A percentile compares a stretch with the other conserved stretches of the same genome.
Evolutionary conservation across 2,113 vertebrate species (phyloP).

Genomic region (Zeus faber): DNA sequence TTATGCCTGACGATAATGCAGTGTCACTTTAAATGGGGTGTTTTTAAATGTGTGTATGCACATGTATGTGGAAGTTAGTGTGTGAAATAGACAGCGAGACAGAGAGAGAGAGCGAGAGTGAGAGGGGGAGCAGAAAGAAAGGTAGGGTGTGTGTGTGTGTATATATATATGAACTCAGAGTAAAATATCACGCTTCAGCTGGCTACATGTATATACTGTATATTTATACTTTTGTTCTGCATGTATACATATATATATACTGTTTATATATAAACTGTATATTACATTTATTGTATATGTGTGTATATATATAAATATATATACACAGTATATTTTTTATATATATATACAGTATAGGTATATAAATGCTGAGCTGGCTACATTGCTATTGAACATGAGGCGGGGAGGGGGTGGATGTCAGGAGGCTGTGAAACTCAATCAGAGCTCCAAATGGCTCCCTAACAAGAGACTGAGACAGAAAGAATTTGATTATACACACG

Average conservation of each 20-base stretch:
- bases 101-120: neutral
- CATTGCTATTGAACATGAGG: neutral
- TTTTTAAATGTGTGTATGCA: constrained; percentile 3
- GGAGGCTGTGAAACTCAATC: constrained; percentile 56
- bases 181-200: constrained; percentile 53
- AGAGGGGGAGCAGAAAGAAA: no score
- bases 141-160: no score
- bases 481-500: constrained; percentile 56
- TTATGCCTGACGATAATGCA: no score
- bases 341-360: constrained; percentile 31
- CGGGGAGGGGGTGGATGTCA: constrained; percentile 55
- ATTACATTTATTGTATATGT: neutral
- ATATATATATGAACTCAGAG: no score
- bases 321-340: neutral
- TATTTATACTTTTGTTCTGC: neutral
- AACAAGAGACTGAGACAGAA: constrained; percentile 60
- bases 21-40: no score
- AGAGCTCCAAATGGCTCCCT: constrained; percentile 61
- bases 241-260: neutral
- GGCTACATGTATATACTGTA: neutral
- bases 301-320: neutral
- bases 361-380: constrained; percentile 40
- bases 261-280: neutral
- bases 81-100: constrained; percentile 47
- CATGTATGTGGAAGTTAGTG: constrained; percentile 27